Percentiles rank a stretch among this genome's conserved stretches.
Conservation (phyloP, 2,888 invertebrate genomes). For the Andricus curvator region DNA sequence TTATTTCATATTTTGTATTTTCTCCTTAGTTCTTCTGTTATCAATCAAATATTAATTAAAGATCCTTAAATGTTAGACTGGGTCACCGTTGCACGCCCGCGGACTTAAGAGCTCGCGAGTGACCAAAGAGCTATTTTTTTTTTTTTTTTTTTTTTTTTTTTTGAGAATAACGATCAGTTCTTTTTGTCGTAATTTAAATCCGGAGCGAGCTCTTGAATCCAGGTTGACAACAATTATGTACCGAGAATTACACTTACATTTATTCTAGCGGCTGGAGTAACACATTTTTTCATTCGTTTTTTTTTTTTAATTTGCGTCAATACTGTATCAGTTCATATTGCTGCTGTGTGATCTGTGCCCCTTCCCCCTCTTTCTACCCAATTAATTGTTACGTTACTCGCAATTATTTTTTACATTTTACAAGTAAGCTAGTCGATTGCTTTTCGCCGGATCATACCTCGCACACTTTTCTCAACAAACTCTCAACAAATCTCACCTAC, state of each 20-base stretch:
- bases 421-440: conserved; percentile 45
- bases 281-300: conserved; percentile 44
- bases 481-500: conserved; percentile 35
- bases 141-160: conserved; percentile 3
- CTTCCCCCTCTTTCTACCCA: conserved; percentile 21
- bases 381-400: conserved; percentile 27
- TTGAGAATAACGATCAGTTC: conserved; percentile 13
- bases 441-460: conserved; percentile 37
- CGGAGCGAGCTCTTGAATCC: conserved; percentile 45
- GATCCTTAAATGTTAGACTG: conserved; percentile 69
- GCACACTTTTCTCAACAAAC: conserved; percentile 35
- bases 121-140: conserved; percentile 23
- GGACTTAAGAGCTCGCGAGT: conserved; percentile 52
- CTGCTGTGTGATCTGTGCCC: conserved; percentile 57
- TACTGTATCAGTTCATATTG: conserved; percentile 77
- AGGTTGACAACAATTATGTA: conserved; percentile 50
- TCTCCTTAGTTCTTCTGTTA: conserved; percentile 59
- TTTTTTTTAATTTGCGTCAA: conserved; percentile 55
- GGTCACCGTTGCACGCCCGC: conserved; percentile 60
- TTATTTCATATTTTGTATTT: conserved; percentile 73
- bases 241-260: conserved; percentile 49
- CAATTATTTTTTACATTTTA: conserved; percentile 23
- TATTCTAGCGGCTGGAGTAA: conserved; percentile 49
- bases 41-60: conserved; percentile 68
- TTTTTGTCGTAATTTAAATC: conserved; percentile 2